These are phyloP conservation scores for Eulemur mongoz DNA, from an alignment of 2,797 vertebrate genomes.

Conservation along the genomic window DNA sequence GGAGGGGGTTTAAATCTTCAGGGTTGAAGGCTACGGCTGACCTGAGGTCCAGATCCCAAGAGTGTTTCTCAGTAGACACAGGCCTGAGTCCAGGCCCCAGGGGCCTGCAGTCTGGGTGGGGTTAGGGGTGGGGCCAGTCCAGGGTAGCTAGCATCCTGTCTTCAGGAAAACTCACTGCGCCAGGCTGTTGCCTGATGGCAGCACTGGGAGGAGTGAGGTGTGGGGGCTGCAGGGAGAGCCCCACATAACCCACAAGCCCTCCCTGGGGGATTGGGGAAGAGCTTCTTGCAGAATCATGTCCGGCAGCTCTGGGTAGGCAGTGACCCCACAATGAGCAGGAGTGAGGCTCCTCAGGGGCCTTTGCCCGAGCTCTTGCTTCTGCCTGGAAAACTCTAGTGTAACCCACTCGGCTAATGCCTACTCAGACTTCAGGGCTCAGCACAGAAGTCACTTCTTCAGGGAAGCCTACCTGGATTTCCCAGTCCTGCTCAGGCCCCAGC, in stretches of 20 bases:
- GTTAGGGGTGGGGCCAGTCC: not conserved
- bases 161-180: not conserved
- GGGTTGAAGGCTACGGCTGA: not conserved
- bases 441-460: not conserved
- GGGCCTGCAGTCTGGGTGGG: not conserved
- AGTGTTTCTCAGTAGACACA: not conserved
- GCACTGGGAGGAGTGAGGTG: not conserved
- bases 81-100: not conserved
- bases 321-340: not conserved
- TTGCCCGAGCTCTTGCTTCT: not conserved
- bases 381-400: not conserved
- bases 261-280: too few species aligned
- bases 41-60: not conserved
- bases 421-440: not conserved
- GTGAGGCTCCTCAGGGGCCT: not conserved
- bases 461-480: not conserved
- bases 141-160: not conserved
- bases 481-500: not conserved
- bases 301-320: not conserved
- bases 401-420: not conserved
- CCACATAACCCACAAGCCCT: not conserved
- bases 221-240: not conserved
- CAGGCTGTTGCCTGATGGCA: not conserved
- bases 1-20: not conserved
- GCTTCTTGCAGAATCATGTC: not conserved